These are phyloP conservation scores for Pyrgus malvae DNA, from an alignment of 2,888 invertebrate species.

Conservation along the genomic window DNA sequence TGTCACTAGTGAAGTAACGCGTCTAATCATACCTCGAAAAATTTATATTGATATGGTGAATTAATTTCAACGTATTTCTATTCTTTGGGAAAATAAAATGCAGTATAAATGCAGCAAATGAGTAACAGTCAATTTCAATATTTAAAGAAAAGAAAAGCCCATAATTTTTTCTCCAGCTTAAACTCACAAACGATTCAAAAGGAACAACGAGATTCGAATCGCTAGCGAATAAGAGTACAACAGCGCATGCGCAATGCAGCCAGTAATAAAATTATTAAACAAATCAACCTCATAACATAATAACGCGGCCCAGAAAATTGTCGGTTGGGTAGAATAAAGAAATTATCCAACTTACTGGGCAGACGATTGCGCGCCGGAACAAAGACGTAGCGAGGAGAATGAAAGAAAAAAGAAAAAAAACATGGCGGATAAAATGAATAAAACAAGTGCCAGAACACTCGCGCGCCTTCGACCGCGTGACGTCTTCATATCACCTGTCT, in stretches of 20 bases:
- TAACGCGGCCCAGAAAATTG: conserved; percentile 78
- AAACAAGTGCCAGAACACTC: conserved; percentile 79
- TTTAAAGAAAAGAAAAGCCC: neutral
- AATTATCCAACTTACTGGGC: conserved; percentile 76
- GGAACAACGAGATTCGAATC: conserved; percentile 28
- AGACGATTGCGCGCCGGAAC: conserved; percentile 72
- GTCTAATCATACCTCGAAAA: too few relatives aligned
- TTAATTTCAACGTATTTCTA: too few relatives aligned
- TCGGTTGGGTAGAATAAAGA: conserved; percentile 79
- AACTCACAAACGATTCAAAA: conserved; percentile 11
- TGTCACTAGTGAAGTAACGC: too few relatives aligned
- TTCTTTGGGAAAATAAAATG: too few relatives aligned
- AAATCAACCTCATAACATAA: conserved; percentile 80
- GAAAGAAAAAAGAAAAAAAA: conserved; percentile 54
- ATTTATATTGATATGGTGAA: too few relatives aligned
- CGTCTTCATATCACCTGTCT: conserved; percentile 77
- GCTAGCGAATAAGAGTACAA: conserved; percentile 44
- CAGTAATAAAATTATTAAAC: conserved; percentile 81
- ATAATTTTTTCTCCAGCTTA: neutral
- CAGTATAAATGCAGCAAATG: too few relatives aligned
- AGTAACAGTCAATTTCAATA: too few relatives aligned
- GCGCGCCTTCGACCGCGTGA: conserved; percentile 77
- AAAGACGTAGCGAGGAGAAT: conserved; percentile 76
- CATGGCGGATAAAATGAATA: conserved; percentile 73
- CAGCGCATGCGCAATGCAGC: conserved; percentile 55